These are phyloP conservation scores for Carcina quercana DNA, from an alignment of 2,888 invertebrate species.

Conservation along the genomic window DNA sequence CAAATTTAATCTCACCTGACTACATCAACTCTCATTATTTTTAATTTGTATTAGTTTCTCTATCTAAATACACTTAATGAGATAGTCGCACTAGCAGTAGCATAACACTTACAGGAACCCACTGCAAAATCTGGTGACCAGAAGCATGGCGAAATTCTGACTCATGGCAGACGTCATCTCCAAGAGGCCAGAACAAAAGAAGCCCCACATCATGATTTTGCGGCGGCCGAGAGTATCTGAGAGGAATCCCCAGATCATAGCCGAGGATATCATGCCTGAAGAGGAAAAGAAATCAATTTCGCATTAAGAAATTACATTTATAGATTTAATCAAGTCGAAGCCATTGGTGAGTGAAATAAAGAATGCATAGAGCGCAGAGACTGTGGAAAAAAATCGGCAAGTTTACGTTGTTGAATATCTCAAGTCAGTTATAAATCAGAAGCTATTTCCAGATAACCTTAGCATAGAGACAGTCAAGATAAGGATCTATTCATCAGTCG, in stretches of 20 bases:
- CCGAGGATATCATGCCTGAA: conserved; percentile 84
- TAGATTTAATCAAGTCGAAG: no score
- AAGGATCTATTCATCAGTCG: no score
- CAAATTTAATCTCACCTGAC: no score
- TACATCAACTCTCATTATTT: no score
- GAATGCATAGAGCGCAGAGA: not conserved
- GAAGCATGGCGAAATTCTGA: conserved; percentile 78
- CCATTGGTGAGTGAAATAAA: conserved; percentile 10
- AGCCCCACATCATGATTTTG: conserved; percentile 79
- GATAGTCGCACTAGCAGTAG: no score
- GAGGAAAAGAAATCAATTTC: conserved; percentile 1
- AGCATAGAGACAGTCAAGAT: no score
- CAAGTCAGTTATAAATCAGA: no score
- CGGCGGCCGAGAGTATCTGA: conserved; percentile 83
- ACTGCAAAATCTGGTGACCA: conserved; percentile 81
- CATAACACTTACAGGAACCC: conserved; percentile 83
- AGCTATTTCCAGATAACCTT: no score
- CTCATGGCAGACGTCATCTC: conserved; percentile 78
- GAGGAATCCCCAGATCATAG: conserved; percentile 84
- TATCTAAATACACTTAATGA: no score
- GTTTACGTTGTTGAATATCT: no score
- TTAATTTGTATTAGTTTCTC: no score
- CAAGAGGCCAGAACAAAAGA: conserved; percentile 76
- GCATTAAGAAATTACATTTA: no score
- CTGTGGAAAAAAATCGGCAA: not conserved